These are phyloP conservation scores for Lepus townsendii DNA, from an alignment of 2,797 vertebrate species.

Conservation along the genomic window DNA sequence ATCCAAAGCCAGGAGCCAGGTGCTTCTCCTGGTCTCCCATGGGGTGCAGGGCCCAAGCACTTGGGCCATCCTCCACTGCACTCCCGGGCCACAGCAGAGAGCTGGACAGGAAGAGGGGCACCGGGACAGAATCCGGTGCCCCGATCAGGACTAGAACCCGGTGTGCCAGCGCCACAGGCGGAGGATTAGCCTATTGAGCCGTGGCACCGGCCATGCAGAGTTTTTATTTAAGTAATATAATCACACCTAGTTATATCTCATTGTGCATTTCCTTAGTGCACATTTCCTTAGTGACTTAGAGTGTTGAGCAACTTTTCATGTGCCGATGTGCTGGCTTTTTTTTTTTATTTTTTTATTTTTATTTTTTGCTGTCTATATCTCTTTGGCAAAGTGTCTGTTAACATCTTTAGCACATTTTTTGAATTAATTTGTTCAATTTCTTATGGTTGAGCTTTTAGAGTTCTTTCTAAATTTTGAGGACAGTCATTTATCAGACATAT, in stretches of 20 bases:
- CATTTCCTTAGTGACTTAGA: not conserved
- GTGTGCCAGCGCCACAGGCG: too few relatives aligned
- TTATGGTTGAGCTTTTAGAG: constrained; percentile 1
- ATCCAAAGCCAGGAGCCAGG: too few relatives aligned
- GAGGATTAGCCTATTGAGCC: too few relatives aligned
- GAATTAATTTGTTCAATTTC: not conserved
- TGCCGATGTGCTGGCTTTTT: not conserved
- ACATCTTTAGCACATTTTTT: constrained; percentile 19
- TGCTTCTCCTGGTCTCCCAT: too few relatives aligned
- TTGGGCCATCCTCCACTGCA: too few relatives aligned
- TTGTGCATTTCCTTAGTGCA: not conserved
- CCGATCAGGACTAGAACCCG: too few relatives aligned
- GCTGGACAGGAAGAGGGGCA: too few relatives aligned
- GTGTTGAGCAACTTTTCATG: not conserved
- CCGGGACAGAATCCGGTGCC: too few relatives aligned
- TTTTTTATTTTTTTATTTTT: not conserved
- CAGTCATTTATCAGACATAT: not conserved
- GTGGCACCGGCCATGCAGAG: too few relatives aligned
- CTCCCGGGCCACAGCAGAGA: too few relatives aligned
- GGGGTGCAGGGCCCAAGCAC: too few relatives aligned
- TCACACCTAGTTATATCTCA: not conserved
- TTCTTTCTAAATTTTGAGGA: constrained; percentile 9
- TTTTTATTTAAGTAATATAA: constrained; percentile 4
- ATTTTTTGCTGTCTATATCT: not conserved
- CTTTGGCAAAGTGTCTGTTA: not conserved